phyloP scores from a whole-genome alignment of 1,140 invertebrate species.

The Psix sp. region DNA sequence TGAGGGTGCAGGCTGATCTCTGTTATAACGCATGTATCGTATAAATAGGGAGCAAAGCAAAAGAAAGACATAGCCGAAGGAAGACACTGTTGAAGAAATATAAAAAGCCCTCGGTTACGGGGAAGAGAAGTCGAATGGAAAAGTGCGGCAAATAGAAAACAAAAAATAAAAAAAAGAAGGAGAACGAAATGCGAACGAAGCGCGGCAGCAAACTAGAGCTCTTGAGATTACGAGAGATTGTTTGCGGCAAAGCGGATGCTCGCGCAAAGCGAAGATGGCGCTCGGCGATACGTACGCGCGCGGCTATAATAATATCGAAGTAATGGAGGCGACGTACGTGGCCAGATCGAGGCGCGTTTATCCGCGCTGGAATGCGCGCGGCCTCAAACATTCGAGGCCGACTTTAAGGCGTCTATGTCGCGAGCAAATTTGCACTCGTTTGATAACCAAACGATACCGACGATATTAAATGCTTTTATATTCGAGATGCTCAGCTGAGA shows the following conservation, averaged over 20 bases:
- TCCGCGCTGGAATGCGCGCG: conserved; percentile 47
- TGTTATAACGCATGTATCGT: conserved; percentile 25
- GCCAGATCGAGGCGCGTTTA: conserved; percentile 46
- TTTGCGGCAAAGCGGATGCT: conserved; percentile 64
- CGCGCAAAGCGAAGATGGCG: conserved; percentile 66
- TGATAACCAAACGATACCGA: conserved; percentile 47
- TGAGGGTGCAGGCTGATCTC: conserved; percentile 13
- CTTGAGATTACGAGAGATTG: conserved; percentile 61
- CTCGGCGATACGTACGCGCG: conserved; percentile 59
- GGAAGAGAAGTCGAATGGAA: conserved; percentile 13
- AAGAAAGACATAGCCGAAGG: conserved; percentile 43
- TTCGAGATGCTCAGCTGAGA: conserved; percentile 10
- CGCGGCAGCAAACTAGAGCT: conserved; percentile 59
- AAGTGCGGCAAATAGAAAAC: conserved; percentile 21
- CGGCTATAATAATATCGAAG: conserved; percentile 71
- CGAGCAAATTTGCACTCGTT: conserved; percentile 54
- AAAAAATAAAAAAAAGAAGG: conserved; percentile 22
- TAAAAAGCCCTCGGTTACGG: conserved; percentile 40
- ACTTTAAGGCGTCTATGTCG: conserved; percentile 36
- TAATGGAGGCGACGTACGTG: conserved; percentile 69
- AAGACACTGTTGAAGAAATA: conserved; percentile 45
- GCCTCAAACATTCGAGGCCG: conserved; percentile 37
- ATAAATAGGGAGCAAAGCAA: conserved; percentile 51
- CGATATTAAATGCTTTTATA: conserved; percentile 43
- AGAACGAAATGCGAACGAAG: conserved; percentile 49